A percentile compares a stretch with the other conserved stretches of the same genome.
Evolutionary conservation across 1,140 invertebrate genomes (phyloP).

Genomic region (Trichonephila inaurata): DNA sequence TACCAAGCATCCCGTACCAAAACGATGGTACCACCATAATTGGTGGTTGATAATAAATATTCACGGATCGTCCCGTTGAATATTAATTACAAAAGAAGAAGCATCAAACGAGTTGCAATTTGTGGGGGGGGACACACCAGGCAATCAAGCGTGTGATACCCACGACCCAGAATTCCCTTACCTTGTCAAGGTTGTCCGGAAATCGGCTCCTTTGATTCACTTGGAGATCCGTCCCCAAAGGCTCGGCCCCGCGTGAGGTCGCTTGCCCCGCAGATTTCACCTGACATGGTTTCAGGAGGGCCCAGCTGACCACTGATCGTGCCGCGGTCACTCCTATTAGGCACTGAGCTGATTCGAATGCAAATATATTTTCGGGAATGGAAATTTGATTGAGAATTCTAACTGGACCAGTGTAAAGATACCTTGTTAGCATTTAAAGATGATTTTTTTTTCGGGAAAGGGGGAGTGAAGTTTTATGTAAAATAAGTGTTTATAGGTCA

Average conservation of each 20-base stretch:
- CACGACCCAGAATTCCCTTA: conserved; percentile 57
- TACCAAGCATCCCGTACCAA: neutral
- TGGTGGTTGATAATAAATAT: conserved; percentile 50
- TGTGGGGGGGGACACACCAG: neutral
- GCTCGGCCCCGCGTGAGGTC: conserved; percentile 35
- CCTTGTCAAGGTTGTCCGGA: conserved; percentile 67
- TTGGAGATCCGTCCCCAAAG: conserved; percentile 43
- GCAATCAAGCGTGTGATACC: conserved; percentile 52
- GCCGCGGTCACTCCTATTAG: conserved; percentile 34
- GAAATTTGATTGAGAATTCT: neutral
- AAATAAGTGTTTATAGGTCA: neutral
- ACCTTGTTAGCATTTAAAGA: neutral
- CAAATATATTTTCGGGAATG: neutral
- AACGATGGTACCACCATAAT: conserved; percentile 18
- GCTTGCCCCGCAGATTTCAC: conserved; percentile 58
- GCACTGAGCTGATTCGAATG: conserved; percentile 2
- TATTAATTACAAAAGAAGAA: conserved; percentile 53
- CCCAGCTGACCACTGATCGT: conserved; percentile 49
- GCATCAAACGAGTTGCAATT: neutral
- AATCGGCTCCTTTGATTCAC: conserved; percentile 47
- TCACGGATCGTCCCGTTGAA: conserved; percentile 29
- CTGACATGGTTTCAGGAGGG: conserved; percentile 47
- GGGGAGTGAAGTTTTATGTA: neutral
- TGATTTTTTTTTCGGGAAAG: no score
- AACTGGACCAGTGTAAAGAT: neutral